Evolutionary conservation across 2,113 vertebrate genomes (phyloP).

Genomic region (Bambusicola thoracicus): DNA sequence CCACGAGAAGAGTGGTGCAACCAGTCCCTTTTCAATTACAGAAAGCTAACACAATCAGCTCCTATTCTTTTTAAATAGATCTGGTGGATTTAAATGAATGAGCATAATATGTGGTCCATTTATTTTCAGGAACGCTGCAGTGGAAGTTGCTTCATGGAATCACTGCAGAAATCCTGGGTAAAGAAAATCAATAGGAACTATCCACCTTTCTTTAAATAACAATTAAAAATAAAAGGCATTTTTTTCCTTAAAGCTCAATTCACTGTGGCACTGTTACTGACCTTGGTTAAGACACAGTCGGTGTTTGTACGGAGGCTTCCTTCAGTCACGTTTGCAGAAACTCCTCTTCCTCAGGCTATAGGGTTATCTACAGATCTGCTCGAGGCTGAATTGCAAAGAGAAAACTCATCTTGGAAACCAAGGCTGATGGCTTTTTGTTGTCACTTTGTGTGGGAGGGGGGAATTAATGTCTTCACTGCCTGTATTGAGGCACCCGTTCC

Average conservation of each 20-base stretch:
- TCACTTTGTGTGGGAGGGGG: rapidly evolving
- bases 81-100: constrained; percentile 50
- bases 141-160: constrained; percentile 30
- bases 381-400: background rate
- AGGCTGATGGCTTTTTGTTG: background rate
- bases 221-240: constrained; percentile 8
- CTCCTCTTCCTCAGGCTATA: constrained; percentile 9
- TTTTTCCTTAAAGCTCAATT: constrained; percentile 30
- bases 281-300: constrained; percentile 38
- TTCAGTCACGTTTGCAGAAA: background rate
- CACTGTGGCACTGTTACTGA: constrained; percentile 15
- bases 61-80: constrained; percentile 60
- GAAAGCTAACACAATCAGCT: constrained; percentile 67
- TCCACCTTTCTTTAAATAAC: constrained; percentile 28
- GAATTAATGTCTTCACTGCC: background rate
- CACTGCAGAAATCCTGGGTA: constrained; percentile 34
- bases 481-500: background rate
- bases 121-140: constrained; percentile 50
- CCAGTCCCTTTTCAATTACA: constrained; percentile 50
- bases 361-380: constrained; percentile 15
- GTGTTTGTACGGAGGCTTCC: constrained; percentile 13
- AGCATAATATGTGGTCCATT: constrained; percentile 50
- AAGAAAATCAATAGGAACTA: constrained; percentile 6
- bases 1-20: constrained; percentile 33
- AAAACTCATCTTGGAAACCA: background rate